phyloP scores from a whole-genome alignment of 2,113 vertebrate species.

The Oncorhynchus tshawytscha region DNA sequence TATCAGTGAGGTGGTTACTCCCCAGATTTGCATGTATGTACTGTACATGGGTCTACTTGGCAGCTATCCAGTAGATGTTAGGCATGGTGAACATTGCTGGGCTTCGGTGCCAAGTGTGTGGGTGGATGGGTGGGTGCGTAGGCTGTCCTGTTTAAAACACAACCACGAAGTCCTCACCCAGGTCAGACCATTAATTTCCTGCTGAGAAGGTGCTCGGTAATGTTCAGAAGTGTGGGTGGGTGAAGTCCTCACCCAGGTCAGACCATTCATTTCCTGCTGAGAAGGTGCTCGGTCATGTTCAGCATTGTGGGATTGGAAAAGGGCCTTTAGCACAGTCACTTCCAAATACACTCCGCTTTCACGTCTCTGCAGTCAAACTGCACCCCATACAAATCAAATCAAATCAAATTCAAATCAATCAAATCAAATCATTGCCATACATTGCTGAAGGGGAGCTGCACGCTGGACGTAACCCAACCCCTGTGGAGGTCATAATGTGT shows the following conservation, averaged over 20 bases:
- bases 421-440: too few species aligned
- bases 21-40: background rate
- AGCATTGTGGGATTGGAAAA: background rate
- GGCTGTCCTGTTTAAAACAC: background rate
- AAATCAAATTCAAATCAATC: too few species aligned
- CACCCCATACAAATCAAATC: slow-evolving; percentile 11
- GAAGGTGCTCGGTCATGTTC: background rate
- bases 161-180: background rate
- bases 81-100: slow-evolving; percentile 37
- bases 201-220: background rate
- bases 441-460: slow-evolving; percentile 34
- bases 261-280: background rate
- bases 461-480: slow-evolving; percentile 59
- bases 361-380: background rate
- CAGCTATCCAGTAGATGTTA: slow-evolving; percentile 39
- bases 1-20: too few species aligned
- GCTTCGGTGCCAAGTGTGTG: slow-evolving; percentile 37
- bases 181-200: background rate
- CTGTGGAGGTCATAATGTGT: slow-evolving; percentile 49
- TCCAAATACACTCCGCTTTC: background rate
- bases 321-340: background rate
- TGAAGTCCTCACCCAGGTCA: background rate
- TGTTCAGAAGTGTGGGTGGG: background rate
- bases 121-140: slow-evolving; percentile 3
- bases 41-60: slow-evolving; percentile 30